Base-by-base conservation (phyloP, 2,888 invertebrate species). In the Agrotis clavis region DNA sequence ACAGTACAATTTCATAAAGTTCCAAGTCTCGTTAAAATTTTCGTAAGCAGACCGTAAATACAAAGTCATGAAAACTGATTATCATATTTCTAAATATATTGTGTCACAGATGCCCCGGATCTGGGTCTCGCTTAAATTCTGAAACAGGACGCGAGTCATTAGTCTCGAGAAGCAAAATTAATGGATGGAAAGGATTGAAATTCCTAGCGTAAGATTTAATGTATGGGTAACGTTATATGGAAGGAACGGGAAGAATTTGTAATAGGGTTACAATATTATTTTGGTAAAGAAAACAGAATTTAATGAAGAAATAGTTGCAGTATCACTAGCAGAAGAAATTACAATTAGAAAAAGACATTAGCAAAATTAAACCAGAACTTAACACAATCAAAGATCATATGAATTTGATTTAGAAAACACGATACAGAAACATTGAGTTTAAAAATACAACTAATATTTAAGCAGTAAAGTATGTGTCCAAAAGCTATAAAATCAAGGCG, bases 81-180 rank as follows among this genome's bases (percentile, higher is more conserved):
- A 71, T 79, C 35, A 68, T 66, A 53, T 73, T 68, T 50, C 59
- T 47, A 69, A 72, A 72, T 66, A 64, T 35, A 63, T 60, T 71
- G 21, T 66, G 62, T 51, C 19, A 64, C 63, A 77, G 9, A 53
- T 65, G 75, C 75, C 59, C 62, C 65, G n/a, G 56, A 72, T 64
- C 68, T 64, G 35, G 60, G 48, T 69, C 41, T 68, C 66, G 56
- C 73, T 68, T 60, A 79, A 60, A 79, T 73, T 77, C 59, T 69
- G 60, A 53, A 77, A 80, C 68, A 57, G 73, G 60, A 80, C 56
- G 66, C 77, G 63, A 66, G 51, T 68, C 77, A 77, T 73, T 77
- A 80, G 77, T 64, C 35, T 60, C 30, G 53, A 47, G 71, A 74
- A 79, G 66, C 41, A 77, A 57, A 73, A 80, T 80, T 64, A 57